Evolutionary conservation across 1,140 invertebrate genomes (phyloP), one percentile per base, ranked within the genome.

Genomic region (Stegodyphus dumicola): DNA sequence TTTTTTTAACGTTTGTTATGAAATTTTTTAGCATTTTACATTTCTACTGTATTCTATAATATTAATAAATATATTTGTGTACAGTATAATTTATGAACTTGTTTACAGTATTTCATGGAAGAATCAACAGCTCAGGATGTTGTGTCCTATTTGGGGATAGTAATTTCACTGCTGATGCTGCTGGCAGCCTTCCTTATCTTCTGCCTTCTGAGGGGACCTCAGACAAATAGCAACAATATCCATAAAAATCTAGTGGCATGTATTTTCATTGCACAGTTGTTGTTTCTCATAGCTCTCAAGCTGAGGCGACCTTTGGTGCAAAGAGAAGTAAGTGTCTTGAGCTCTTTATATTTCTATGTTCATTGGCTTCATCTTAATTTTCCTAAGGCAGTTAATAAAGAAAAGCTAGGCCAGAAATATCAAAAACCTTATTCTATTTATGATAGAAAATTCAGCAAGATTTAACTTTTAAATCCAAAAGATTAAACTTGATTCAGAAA

Each of bases 161-260:
- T 89, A 3, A 84, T 91, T 87, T 94, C 95, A 85, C 92, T 98
- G 15, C 93, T 96, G 0, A 91, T 98, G 18, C 95, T 93, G 13
- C 66, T 91, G 11, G 56, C 91, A 17, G 89, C 92, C 2, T 91
- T 96, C 9, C 91, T 98, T 48, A 91, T 97, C 6, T 92, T 97
- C 77, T 94, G 94, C 17, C 90, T 95, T 48, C 93, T 97, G 86
- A 93, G 96, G 18, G 87, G 87, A 52, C 92, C 87, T 5, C 93
- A 95, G 87, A 98, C 96, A 4, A 98, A 99, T 89, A 96, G 96
- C 6, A 98, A 98, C 90, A 96, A 94, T 51, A 99, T 99, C 78
- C 95, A 98, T 89, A 96, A 97, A 89, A 98, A 99, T 91, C 92
- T 98, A 1, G 94, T 98, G 1, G 93, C 97, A 60, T 96, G 95